Evolutionary conservation across 1,140 invertebrate species (phyloP), one percentile per base, ranked within the genome.

Genomic region (Drosophila pseudoananassae): DNA sequence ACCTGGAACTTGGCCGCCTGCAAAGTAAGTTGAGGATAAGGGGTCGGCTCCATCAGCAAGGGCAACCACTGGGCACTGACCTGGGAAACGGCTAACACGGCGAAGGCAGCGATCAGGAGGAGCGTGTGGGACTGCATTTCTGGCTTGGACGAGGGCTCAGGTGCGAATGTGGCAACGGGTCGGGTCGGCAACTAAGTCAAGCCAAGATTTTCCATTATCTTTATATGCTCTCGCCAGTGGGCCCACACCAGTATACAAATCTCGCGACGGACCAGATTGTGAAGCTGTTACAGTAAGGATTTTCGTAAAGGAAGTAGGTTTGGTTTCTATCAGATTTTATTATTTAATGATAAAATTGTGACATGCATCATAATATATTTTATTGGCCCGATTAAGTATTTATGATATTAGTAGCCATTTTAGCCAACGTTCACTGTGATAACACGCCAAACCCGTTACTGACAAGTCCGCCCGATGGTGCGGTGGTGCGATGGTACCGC

Each of bases 361-460:
- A 6, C 25, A 27, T 27, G 6, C 0, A 7, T 27, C 1, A 1
- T 27, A 6, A 1, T 27, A 27, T 1, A 6, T 27, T 6, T 27
- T 27, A 6, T 6, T 27, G 25, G 1, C 1, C 6, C 1, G 1
- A 6, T 27, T 27, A 27, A 27, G 1, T 4, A 5, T 27, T 27
- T 7, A 1, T 27, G 6, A 10, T 10, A 9, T 31, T 3, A 31
- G 8, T 31, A 9, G 31, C 1, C 8, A 31, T 10, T 8, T 10
- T 66, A 66, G 17, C 25, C 25, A 31, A 15, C 2, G 46, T 29
- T 20, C 14, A 66, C 63, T 64, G 63, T 66, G 63, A 75, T 78
- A 85, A 87, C 83, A 78, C 7, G 75, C 78, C 55, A 85, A 87
- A 85, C 82, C 82, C 83, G 82, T 85, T 85, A 75, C 58, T 20